Evolutionary conservation across 2,113 vertebrate genomes (phyloP), one percentile per base, ranked within the genome.

Genomic region (Mionectes macconnelli): DNA sequence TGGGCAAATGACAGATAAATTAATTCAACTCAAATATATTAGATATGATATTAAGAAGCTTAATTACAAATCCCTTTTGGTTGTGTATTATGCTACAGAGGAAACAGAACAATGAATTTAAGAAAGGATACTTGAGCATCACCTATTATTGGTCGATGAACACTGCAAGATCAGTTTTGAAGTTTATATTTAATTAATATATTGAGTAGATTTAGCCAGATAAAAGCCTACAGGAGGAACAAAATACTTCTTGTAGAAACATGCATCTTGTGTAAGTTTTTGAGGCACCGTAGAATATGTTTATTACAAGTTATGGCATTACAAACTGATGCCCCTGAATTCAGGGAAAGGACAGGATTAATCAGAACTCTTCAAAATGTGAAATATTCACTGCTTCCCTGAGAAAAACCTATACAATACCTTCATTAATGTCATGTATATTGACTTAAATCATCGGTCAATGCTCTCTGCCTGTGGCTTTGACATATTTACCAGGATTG

Each of bases 141-240:
- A 89, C 50, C 84, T 76, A 13, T 73, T 91, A 44, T 40, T 0
- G 0, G 64, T 94, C 52, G 0, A 96, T 94, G 84, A 91, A 95
- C 89, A 94, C 75, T 37, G 40, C 64, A 64, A 90, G 52, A 90
- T 78, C 78, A 69, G 37, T 77, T 96, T 94, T 94, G 91, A 93
- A 69, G 82, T 95, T 90, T 94, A 84, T 91, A 79, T 89, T 93
- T 92, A 91, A 94, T 94, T 94, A 94, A 86, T 93, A 89, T 94
- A 85, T 92, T 87, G 90, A 91, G 55, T 63, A 70, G 72, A 91
- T 76, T 93, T 87, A 87, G 39, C 52, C 68, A 87, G 80, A 76
- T 85, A 92, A 94, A 94, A 93, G 66, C 62, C 63, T 94, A 74
- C 21, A 80, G 55, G 77, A 94, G 49, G n/a, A 95, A 69, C n/a